Evolutionary conservation across 1,140 invertebrate species (phyloP).

Genomic region (Microplitis demolitor): DNA sequence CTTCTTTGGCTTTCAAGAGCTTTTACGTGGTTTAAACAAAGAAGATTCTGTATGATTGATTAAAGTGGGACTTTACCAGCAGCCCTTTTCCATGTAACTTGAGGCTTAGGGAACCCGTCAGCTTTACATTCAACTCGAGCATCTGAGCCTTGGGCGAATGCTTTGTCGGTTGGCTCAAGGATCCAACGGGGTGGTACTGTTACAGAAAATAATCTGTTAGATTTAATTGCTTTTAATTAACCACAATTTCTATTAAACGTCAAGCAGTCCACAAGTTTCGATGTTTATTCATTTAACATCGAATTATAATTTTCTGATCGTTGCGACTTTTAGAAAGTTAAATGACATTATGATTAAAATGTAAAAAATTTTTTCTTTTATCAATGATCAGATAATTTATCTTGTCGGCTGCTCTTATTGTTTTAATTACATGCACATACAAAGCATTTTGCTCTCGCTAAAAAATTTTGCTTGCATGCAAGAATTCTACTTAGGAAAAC

Average conservation of each 20-base stretch:
- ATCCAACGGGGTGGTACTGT: slow-evolving; percentile 96
- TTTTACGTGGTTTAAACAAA: neutral
- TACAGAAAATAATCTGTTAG: slow-evolving; percentile 42
- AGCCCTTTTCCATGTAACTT: slow-evolving; percentile 93
- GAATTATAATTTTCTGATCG: slow-evolving; percentile 25
- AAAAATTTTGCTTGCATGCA: slow-evolving; percentile 13
- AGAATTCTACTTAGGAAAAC: slow-evolving; percentile 8
- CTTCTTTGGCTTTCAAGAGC: neutral
- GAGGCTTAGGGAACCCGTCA: slow-evolving; percentile 91
- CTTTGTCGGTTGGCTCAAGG: slow-evolving; percentile 92
- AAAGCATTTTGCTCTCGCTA: slow-evolving; percentile 28
- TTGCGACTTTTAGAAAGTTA: neutral
- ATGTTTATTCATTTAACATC: slow-evolving; percentile 18
- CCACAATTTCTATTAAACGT: slow-evolving; percentile 32
- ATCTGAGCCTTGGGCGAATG: slow-evolving; percentile 90
- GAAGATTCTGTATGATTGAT: slow-evolving; percentile 1
- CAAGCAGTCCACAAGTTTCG: slow-evolving; percentile 17
- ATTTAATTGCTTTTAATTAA: slow-evolving; percentile 12
- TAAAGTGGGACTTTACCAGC: slow-evolving; percentile 69
- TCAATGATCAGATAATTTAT: slow-evolving; percentile 11
- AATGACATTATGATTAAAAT: neutral
- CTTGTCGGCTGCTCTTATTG: slow-evolving; percentile 10
- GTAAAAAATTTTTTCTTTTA: neutral
- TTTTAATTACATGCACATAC: slow-evolving; percentile 25
- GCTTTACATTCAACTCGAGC: slow-evolving; percentile 94